Conservation (phyloP, 2,797 vertebrate species). For the Coregonus ussuriensis region DNA sequence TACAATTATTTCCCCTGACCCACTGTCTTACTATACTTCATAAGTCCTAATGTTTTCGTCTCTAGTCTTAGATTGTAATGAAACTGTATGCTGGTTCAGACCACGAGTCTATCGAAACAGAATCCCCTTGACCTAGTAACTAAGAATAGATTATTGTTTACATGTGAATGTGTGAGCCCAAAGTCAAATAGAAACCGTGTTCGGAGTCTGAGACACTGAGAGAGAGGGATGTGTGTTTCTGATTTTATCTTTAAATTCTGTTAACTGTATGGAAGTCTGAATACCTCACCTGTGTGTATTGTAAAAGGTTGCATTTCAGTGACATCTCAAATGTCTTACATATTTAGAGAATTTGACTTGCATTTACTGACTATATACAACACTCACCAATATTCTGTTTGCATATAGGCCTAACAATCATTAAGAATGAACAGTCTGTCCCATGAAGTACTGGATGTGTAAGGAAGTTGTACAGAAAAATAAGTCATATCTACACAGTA, state of each 20-base stretch:
- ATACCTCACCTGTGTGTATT: no score
- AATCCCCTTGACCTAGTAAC: constrained; percentile 51
- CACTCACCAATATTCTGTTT: no score
- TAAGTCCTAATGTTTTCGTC: not conserved
- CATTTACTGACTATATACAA: no score
- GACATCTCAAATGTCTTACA: no score
- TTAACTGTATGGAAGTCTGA: no score
- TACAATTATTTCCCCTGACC: not conserved
- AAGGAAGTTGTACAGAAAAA: no score
- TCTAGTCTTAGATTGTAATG: not conserved
- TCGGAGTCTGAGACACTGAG: not conserved
- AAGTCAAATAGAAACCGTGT: not conserved
- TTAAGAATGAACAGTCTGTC: no score
- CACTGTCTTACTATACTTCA: not conserved
- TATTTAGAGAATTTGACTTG: no score
- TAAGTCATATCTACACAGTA: no score
- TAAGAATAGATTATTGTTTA: constrained; percentile 63
- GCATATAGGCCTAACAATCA: no score
- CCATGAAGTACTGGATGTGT: no score
- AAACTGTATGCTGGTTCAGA: not conserved
- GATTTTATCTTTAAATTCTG: not conserved
- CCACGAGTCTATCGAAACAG: constrained; percentile 34
- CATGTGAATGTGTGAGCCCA: not conserved
- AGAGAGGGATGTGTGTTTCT: not conserved
- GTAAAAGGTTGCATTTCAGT: no score